Evolutionary conservation across 1,140 invertebrate species (phyloP).

Genomic region (Diprion similis): DNA sequence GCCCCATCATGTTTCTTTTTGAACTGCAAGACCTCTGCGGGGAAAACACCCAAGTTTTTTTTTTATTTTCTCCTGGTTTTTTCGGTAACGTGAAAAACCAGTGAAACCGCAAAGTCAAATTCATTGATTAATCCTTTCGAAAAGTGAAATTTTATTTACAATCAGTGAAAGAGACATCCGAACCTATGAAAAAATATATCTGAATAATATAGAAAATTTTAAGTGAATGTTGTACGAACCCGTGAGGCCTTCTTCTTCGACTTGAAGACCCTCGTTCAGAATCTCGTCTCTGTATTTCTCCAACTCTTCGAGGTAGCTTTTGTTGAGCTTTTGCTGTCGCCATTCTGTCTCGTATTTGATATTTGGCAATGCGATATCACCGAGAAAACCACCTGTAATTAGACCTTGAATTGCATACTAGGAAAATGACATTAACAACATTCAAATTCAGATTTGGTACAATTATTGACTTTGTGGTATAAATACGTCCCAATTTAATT

Average conservation of each 20-base stretch:
- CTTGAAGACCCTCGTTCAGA: slow-evolving; percentile 77
- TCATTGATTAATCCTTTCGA: too few species aligned
- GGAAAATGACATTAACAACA: background rate
- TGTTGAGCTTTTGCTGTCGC: slow-evolving; percentile 67
- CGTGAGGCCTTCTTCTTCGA: slow-evolving; percentile 81
- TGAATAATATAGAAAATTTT: background rate
- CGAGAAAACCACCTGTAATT: slow-evolving; percentile 76
- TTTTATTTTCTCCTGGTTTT: background rate
- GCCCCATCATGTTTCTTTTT: slow-evolving; percentile 40
- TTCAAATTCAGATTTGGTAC: too few species aligned
- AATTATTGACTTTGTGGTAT: too few species aligned
- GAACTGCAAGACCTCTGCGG: slow-evolving; percentile 50
- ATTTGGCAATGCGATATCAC: slow-evolving; percentile 81
- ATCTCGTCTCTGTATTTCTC: slow-evolving; percentile 81
- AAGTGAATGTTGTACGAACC: slow-evolving; percentile 50
- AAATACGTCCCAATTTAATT: too few species aligned
- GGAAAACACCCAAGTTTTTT: background rate
- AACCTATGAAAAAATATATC: too few species aligned
- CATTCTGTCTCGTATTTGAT: slow-evolving; percentile 64
- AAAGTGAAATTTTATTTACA: too few species aligned
- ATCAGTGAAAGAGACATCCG: too few species aligned
- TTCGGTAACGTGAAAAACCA: background rate
- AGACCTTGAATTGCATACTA: slow-evolving; percentile 24
- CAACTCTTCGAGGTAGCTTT: slow-evolving; percentile 73
- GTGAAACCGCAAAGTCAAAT: slow-evolving; percentile 16